Percentiles rank a stretch among this genome's conserved stretches.
Evolutionary conservation across 2,888 invertebrate species (phyloP).

Genomic region (Lycophotia porphyrea): DNA sequence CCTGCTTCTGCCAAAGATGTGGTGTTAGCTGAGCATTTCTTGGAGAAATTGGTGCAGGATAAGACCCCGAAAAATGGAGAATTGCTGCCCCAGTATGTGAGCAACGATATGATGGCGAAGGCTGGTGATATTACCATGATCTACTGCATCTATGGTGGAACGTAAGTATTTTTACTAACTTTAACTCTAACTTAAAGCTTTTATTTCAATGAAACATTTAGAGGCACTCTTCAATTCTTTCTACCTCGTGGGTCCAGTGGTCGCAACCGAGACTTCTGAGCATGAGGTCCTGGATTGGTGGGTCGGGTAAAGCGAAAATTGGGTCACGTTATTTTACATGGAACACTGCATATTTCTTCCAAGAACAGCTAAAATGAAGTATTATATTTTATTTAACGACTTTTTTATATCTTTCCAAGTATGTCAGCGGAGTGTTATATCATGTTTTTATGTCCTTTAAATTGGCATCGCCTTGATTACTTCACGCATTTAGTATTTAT

Average conservation of each 20-base stretch:
- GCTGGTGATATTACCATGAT: conserved; percentile 77
- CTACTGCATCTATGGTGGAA: conserved; percentile 85
- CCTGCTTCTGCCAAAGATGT: conserved; percentile 75
- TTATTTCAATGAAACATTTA: background rate
- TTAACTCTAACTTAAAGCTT: background rate
- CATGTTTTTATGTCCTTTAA: conserved; percentile 2
- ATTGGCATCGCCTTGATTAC: background rate
- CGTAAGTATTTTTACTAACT: conserved; percentile 73
- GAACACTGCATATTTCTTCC: background rate
- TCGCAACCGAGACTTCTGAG: too few species aligned
- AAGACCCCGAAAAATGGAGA: conserved; percentile 72
- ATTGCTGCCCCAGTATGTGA: conserved; percentile 78
- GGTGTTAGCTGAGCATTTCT: conserved; percentile 77
- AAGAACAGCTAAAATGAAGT: background rate
- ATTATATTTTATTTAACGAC: conserved; percentile 12
- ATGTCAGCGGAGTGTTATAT: background rate
- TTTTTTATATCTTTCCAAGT: conserved; percentile 21
- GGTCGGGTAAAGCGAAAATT: too few species aligned
- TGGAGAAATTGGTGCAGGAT: conserved; percentile 73
- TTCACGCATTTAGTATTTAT: conserved; percentile 10
- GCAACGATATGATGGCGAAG: conserved; percentile 74
- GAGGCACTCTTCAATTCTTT: background rate
- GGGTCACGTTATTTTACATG: background rate
- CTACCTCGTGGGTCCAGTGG: too few species aligned
- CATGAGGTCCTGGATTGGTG: too few species aligned